A percentile compares a stretch with the other conserved stretches of the same genome.
These are phyloP conservation scores for Neosalanx taihuensis DNA, from an alignment of 2,797 vertebrate species.

Conservation along the genomic window DNA sequence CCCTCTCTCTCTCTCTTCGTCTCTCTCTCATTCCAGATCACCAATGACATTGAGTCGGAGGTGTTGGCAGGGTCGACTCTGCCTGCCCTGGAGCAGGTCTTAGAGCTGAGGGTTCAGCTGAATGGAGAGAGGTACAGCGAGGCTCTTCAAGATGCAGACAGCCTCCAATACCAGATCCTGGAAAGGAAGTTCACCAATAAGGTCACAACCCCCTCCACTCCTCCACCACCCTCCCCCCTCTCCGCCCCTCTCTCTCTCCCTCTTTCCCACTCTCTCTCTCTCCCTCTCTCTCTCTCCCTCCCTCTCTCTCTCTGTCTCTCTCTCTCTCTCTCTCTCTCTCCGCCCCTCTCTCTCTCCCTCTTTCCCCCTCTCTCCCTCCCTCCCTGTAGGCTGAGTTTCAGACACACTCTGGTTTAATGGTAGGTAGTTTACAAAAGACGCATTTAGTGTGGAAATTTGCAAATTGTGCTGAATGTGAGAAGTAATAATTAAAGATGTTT, in stretches of 20 bases:
- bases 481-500: conserved; percentile 24
- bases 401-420: conserved; percentile 22
- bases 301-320: conserved; percentile 5
- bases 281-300: background rate
- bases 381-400: conserved; percentile 21
- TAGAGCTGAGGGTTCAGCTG: conserved; percentile 84
- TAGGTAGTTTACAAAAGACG: conserved; percentile 15
- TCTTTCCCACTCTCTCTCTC: background rate
- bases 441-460: conserved; percentile 10
- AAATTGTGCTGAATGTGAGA: conserved; percentile 23
- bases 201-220: conserved; percentile 57
- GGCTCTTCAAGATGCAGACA: conserved; percentile 73
- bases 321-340: conserved; percentile 12
- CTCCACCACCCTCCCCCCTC: background rate
- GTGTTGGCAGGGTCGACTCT: conserved; percentile 56
- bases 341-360: background rate
- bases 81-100: conserved; percentile 75
- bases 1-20: background rate
- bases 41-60: conserved; percentile 80
- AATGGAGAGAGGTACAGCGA: conserved; percentile 73
- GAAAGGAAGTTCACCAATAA: conserved; percentile 78
- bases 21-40: conserved; percentile 67
- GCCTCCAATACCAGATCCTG: conserved; percentile 69
- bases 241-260: background rate
- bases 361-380: background rate